These are phyloP conservation scores for Erebia ligea DNA, from an alignment of 2,888 invertebrate genomes.

Conservation along the genomic window DNA sequence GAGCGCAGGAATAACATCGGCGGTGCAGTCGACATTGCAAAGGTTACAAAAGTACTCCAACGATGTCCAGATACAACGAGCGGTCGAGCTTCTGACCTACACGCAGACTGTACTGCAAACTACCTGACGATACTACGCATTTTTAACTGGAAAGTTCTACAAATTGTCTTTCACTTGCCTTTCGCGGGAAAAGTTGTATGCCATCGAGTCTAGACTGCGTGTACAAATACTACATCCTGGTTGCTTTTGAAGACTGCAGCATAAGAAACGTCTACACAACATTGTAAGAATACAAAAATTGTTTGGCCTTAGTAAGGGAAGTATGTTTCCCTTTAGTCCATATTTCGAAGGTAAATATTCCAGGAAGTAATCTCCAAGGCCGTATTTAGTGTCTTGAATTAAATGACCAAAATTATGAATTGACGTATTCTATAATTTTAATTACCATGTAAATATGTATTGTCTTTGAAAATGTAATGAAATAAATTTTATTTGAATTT, in stretches of 20 bases:
- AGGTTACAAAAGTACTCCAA: slow-evolving; percentile 50
- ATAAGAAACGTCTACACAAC: no score
- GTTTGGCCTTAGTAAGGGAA: no score
- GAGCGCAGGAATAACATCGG: slow-evolving; percentile 64
- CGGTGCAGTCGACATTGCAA: slow-evolving; percentile 61
- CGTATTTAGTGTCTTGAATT: not conserved
- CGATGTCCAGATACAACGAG: slow-evolving; percentile 55
- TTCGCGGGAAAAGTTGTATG: not conserved
- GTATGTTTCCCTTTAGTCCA: no score
- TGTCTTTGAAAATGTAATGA: slow-evolving; percentile 1
- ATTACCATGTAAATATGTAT: not conserved
- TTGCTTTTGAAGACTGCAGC: no score
- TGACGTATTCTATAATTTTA: not conserved
- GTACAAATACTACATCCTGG: no score
- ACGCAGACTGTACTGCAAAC: slow-evolving; percentile 67
- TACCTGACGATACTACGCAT: slow-evolving; percentile 49
- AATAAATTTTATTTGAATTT: slow-evolving; percentile 11
- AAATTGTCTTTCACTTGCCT: no score
- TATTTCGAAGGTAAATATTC: no score
- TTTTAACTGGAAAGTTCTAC: not conserved
- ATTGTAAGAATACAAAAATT: no score
- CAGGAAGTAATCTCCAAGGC: no score
- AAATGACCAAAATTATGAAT: slow-evolving; percentile 6
- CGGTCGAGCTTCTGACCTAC: slow-evolving; percentile 68
- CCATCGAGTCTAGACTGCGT: not conserved